Percentiles rank a stretch among this genome's conserved stretches.
Conservation (phyloP, 2,113 vertebrate genomes). For the Alexandromys fortis region DNA sequence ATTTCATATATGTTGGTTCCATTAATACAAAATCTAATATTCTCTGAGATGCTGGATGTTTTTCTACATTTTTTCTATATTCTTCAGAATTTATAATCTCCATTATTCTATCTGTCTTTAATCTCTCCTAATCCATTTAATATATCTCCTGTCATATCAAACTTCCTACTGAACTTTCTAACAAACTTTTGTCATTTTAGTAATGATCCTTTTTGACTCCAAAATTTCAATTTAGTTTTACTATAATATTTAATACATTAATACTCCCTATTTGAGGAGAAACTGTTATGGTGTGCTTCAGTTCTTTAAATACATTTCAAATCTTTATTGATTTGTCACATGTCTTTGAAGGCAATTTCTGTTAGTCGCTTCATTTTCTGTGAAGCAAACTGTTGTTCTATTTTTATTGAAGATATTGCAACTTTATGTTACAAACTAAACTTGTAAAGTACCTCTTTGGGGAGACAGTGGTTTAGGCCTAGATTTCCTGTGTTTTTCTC, state of each 20-base stretch:
- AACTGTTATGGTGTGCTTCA: background rate
- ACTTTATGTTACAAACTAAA: background rate
- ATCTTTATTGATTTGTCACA: background rate
- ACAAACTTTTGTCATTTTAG: background rate
- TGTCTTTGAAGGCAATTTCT: background rate
- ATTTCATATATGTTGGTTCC: background rate
- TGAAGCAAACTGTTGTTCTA: background rate
- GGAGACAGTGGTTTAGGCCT: background rate
- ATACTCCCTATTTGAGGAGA: background rate
- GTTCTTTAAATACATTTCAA: background rate
- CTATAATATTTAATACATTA: background rate
- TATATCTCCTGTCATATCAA: background rate
- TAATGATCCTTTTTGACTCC: background rate
- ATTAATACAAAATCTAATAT: background rate
- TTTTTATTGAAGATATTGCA: slow-evolving; percentile 5
- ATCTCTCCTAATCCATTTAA: background rate
- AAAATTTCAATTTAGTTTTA: background rate
- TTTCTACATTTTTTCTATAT: background rate
- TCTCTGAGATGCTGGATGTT: background rate
- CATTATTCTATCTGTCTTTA: background rate
- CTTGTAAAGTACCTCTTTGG: background rate
- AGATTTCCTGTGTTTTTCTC: background rate
- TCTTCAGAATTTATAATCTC: background rate
- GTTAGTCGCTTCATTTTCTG: background rate
- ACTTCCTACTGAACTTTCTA: background rate